Conservation (phyloP, 2,888 invertebrate genomes). For the Stenurella melanura region DNA sequence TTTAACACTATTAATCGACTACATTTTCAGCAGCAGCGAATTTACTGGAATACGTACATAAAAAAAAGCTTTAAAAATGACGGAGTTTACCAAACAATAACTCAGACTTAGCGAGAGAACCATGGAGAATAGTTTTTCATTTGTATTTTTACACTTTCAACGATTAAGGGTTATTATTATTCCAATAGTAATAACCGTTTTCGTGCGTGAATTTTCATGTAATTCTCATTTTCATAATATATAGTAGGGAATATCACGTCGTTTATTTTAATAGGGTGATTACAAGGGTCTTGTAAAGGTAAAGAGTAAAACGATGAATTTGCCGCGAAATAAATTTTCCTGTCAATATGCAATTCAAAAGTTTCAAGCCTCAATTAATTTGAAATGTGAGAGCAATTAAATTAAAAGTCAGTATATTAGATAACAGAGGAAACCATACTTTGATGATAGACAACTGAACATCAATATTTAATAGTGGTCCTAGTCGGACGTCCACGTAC, state of each 20-base stretch:
- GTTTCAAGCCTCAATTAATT: constrained; percentile 12
- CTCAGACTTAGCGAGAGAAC: neutral
- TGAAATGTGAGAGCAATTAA: neutral
- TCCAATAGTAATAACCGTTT: neutral
- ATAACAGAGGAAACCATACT: too few relatives aligned
- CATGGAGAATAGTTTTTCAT: neutral
- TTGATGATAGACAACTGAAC: too few relatives aligned
- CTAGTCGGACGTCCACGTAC: too few relatives aligned
- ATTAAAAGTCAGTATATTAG: neutral
- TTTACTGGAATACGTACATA: neutral
- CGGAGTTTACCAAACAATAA: constrained; percentile 7
- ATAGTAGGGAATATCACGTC: constrained; percentile 12
- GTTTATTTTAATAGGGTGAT: constrained; percentile 20
- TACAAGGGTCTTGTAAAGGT: constrained; percentile 23
- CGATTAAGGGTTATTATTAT: neutral
- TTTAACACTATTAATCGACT: neutral
- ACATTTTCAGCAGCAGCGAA: neutral
- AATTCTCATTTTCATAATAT: constrained; percentile 6
- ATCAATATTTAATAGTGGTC: too few relatives aligned
- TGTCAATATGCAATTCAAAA: neutral
- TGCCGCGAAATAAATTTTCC: constrained; percentile 16
- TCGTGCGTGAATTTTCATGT: neutral
- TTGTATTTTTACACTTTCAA: neutral
- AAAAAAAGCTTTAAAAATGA: neutral
- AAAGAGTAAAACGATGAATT: constrained; percentile 8